A percentile compares a stretch with the other conserved stretches of the same genome.
Conservation (phyloP, 2,888 invertebrate genomes). For the Caenorhabditis panamensis region DNA sequence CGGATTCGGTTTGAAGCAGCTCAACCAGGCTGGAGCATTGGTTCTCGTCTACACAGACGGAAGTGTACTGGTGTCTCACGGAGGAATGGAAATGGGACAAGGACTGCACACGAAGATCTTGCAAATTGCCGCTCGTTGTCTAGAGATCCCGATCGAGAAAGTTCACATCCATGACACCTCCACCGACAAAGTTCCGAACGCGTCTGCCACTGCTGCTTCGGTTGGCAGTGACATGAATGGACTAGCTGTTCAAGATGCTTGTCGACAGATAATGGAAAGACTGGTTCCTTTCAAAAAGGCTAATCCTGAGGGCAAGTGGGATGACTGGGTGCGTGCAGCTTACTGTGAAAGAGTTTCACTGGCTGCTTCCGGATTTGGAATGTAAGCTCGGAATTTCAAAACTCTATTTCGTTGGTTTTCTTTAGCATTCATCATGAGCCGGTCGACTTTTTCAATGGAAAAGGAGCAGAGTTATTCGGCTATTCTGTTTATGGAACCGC, state of each 20-base stretch:
- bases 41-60: conserved; percentile 88
- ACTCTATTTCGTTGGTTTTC: neutral
- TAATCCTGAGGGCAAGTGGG: conserved; percentile 89
- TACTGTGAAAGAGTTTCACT: conserved; percentile 88
- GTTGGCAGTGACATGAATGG: conserved; percentile 92
- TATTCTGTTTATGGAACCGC: conserved; percentile 92
- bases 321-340: conserved; percentile 89
- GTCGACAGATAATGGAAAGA: conserved; percentile 87
- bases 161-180: conserved; percentile 87
- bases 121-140: conserved; percentile 82
- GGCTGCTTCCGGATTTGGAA: conserved; percentile 90
- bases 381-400: conserved; percentile 71
- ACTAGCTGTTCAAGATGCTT: conserved; percentile 90
- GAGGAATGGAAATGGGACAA: conserved; percentile 97
- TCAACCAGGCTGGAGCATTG: conserved; percentile 86
- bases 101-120: conserved; percentile 96
- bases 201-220: conserved; percentile 92
- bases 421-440: conserved; percentile 76
- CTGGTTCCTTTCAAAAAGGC: conserved; percentile 87
- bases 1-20: conserved; percentile 79
- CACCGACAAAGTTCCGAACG: conserved; percentile 92
- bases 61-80: conserved; percentile 90
- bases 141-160: conserved; percentile 73
- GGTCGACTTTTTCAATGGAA: conserved; percentile 81
- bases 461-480: conserved; percentile 87